phyloP scores from a whole-genome alignment of 2,113 vertebrate genomes.

The Neotoma lepida region DNA sequence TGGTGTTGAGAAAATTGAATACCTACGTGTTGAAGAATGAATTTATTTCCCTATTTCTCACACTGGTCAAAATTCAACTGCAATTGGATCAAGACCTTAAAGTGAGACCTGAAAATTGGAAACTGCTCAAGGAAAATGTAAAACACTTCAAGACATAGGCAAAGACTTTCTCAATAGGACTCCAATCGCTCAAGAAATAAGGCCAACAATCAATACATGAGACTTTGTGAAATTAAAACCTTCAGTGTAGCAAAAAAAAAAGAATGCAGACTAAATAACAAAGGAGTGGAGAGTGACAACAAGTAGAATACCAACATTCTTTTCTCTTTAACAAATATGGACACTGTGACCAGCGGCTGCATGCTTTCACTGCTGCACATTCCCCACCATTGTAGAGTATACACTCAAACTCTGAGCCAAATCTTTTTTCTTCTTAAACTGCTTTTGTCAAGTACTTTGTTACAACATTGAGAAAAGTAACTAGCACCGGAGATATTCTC shows the following conservation, averaged over 20 bases:
- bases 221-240: neutral
- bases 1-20: neutral
- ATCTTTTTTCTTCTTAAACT: neutral
- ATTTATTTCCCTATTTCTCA: neutral
- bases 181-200: neutral
- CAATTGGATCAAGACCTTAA: neutral
- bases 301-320: neutral
- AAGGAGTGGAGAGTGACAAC: neutral
- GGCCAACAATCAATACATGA: neutral
- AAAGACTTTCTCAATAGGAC: neutral
- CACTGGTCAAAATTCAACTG: neutral
- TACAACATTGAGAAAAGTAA: neutral
- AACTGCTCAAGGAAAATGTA: neutral
- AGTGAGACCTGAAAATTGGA: neutral
- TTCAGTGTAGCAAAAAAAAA: neutral
- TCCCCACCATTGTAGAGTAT: fast-evolving
- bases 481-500: neutral
- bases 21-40: neutral
- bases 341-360: neutral
- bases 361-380: no score
- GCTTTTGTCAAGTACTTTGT: neutral
- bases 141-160: neutral
- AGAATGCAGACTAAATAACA: neutral
- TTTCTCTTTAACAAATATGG: neutral
- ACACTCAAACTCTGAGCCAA: neutral